Evolutionary conservation across 2,797 vertebrate species (phyloP).

Genomic region (Tauraco hartlaubi): DNA sequence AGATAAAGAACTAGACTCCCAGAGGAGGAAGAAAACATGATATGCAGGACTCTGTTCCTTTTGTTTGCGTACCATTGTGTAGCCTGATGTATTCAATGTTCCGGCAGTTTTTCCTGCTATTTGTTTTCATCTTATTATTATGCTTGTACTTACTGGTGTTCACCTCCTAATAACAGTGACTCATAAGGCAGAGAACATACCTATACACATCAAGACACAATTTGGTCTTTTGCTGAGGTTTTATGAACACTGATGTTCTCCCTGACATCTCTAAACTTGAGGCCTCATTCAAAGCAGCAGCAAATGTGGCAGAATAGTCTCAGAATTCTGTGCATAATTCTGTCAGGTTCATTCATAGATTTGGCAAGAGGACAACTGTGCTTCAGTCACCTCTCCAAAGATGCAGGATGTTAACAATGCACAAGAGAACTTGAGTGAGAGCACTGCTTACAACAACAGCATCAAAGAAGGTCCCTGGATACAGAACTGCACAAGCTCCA

Average conservation of each 20-base stretch:
- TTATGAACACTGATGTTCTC: background rate
- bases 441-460: background rate
- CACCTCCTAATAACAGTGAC: background rate
- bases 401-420: background rate
- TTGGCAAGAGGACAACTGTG: background rate
- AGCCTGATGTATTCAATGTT: background rate
- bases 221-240: background rate
- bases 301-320: background rate
- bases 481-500: background rate
- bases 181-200: background rate
- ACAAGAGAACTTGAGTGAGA: background rate
- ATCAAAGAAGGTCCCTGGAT: background rate
- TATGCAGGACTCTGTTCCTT: background rate
- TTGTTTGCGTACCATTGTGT: background rate
- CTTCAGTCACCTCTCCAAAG: background rate
- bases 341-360: background rate
- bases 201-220: background rate
- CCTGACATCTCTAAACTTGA: background rate
- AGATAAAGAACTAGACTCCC: background rate
- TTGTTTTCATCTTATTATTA: background rate
- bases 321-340: background rate
- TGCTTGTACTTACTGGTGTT: background rate
- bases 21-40: background rate
- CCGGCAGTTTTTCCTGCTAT: background rate
- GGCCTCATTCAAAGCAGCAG: background rate